phyloP scores from a whole-genome alignment of 2,113 vertebrate species.

The Rynchops niger region DNA sequence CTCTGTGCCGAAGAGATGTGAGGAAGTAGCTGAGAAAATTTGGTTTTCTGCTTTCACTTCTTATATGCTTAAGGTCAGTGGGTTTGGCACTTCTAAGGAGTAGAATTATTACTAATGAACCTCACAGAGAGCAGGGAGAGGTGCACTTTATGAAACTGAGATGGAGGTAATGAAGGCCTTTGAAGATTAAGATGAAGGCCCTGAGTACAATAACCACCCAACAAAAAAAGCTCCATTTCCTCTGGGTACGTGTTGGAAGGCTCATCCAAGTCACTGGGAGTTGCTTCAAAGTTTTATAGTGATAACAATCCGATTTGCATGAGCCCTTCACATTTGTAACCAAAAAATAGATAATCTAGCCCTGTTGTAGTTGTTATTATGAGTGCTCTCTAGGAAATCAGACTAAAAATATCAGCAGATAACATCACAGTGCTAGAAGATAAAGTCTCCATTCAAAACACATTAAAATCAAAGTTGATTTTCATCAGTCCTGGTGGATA shows the following conservation, averaged over 20 bases:
- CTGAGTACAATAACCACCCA: not conserved
- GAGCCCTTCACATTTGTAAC: not conserved
- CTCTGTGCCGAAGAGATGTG: not conserved
- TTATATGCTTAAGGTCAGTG: not conserved
- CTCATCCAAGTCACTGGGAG: not conserved
- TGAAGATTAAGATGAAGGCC: slow-evolving; percentile 52
- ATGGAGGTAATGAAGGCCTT: slow-evolving; percentile 1
- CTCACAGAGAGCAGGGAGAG: not conserved
- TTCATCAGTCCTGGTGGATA: not conserved
- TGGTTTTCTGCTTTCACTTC: not conserved
- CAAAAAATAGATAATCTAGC: not conserved
- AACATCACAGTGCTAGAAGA: not conserved
- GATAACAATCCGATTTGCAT: not conserved
- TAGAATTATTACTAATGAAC: not conserved
- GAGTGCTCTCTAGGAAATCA: not conserved
- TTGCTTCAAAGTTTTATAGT: not conserved
- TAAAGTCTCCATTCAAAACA: not conserved
- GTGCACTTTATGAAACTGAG: not conserved
- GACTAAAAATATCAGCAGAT: not conserved
- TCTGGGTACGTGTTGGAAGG: not conserved
- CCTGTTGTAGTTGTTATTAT: not conserved
- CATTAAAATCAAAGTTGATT: not conserved
- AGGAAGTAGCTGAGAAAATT: not conserved
- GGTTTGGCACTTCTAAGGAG: not conserved
- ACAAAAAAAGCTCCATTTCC: not conserved